Evolutionary conservation across 2,888 invertebrate genomes (phyloP).

Genomic region (Xylocampa areola): DNA sequence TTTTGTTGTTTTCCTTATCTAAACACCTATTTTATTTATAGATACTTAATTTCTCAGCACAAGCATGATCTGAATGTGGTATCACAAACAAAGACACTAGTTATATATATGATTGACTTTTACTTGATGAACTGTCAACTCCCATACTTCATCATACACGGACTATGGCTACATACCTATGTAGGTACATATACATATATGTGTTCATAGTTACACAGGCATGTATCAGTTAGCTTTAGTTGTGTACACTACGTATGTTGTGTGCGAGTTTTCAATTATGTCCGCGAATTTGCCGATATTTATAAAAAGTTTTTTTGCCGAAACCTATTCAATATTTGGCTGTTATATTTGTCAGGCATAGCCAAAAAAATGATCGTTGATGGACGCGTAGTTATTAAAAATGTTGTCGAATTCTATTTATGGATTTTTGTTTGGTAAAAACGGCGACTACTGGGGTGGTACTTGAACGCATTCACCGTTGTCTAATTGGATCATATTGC

Average conservation of each 20-base stretch:
- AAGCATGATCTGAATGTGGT: too few relatives aligned
- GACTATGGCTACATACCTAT: too few relatives aligned
- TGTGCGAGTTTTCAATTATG: conserved; percentile 71
- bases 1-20: too few relatives aligned
- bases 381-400: conserved; percentile 53
- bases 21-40: too few relatives aligned
- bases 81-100: too few relatives aligned
- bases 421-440: conserved; percentile 19
- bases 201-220: neutral
- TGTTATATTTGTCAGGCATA: too few relatives aligned
- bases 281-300: conserved; percentile 60
- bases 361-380: conserved; percentile 53
- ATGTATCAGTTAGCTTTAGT: conserved; percentile 39
- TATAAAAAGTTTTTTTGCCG: conserved; percentile 55
- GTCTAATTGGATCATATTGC: conserved; percentile 16
- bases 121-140: too few relatives aligned
- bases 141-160: too few relatives aligned
- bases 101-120: too few relatives aligned
- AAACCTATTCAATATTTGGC: conserved; percentile 53
- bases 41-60: too few relatives aligned
- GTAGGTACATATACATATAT: neutral
- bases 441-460: conserved; percentile 1
- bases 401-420: conserved; percentile 34
- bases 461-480: conserved; percentile 2
- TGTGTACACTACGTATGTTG: conserved; percentile 46